Evolutionary conservation across 2,113 vertebrate species (phyloP).

Genomic region (Pterocles orientalis): DNA sequence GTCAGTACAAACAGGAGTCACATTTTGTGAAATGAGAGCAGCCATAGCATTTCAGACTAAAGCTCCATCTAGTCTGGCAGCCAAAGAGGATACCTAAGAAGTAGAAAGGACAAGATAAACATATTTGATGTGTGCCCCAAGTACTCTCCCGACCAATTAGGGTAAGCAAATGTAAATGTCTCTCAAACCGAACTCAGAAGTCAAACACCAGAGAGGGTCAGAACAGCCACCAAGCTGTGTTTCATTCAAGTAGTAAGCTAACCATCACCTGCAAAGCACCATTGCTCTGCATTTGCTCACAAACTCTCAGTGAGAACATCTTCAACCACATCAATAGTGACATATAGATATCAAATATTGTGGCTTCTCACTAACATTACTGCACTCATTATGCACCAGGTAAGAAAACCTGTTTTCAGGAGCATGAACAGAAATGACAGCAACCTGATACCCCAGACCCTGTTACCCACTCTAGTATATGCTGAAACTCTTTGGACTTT

Average conservation of each 20-base stretch:
- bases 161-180: not conserved
- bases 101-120: not conserved
- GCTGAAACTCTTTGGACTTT: not conserved
- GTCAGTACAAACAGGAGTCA: not conserved
- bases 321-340: not conserved
- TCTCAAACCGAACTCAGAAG: not conserved
- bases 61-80: not conserved
- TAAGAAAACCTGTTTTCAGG: not conserved
- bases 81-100: not conserved
- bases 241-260: not conserved
- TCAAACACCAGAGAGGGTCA: not conserved
- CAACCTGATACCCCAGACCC: not conserved
- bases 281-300: accelerated
- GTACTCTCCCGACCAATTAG: not conserved
- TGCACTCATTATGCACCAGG: not conserved
- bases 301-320: not conserved
- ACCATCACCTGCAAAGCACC: not conserved
- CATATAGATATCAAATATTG: not conserved
- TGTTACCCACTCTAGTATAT: not conserved
- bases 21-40: not conserved
- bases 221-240: not conserved
- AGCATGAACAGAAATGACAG: not conserved
- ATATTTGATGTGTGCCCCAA: not conserved
- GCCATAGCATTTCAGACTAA: not conserved
- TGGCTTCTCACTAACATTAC: not conserved